Evolutionary conservation across 2,797 vertebrate species (phyloP).

Genomic region (Danio jaintianensis): DNA sequence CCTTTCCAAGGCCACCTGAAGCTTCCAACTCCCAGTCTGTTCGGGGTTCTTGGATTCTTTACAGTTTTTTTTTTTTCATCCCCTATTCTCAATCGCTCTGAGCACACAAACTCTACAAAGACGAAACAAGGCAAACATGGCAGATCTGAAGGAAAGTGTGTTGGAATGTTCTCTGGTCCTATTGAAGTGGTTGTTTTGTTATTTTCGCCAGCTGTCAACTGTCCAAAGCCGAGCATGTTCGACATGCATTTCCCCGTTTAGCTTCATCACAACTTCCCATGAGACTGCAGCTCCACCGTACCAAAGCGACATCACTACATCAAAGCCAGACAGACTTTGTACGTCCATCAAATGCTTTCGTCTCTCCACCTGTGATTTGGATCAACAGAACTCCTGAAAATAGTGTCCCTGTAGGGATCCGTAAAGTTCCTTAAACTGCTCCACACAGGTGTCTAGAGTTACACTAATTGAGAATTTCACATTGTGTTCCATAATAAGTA

Average conservation of each 20-base stretch:
- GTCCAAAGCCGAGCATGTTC: slow-evolving; percentile 51
- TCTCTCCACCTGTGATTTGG: slow-evolving; percentile 43
- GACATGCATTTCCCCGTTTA: slow-evolving; percentile 52
- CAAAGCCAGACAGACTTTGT: slow-evolving; percentile 55
- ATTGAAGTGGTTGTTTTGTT: slow-evolving; percentile 55
- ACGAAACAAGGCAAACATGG: slow-evolving; percentile 54
- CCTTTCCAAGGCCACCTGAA: slow-evolving; percentile 56
- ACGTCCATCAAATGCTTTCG: slow-evolving; percentile 41
- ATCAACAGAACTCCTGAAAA: slow-evolving; percentile 19
- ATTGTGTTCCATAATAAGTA: background rate
- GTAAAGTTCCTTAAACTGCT: slow-evolving; percentile 33
- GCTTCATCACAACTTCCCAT: slow-evolving; percentile 43
- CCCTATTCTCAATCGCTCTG: slow-evolving; percentile 44
- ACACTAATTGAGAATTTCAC: slow-evolving; percentile 17
- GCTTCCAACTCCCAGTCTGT: slow-evolving; percentile 55
- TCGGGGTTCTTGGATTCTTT: slow-evolving; percentile 56
- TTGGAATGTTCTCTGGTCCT: slow-evolving; percentile 39
- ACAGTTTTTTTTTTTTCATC: slow-evolving; percentile 25
- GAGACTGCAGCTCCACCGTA: slow-evolving; percentile 51
- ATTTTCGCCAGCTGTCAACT: slow-evolving; percentile 55
- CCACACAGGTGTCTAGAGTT: slow-evolving; percentile 43
- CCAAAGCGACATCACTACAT: slow-evolving; percentile 47
- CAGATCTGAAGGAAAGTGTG: slow-evolving; percentile 54
- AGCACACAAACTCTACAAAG: slow-evolving; percentile 57
- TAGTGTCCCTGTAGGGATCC: slow-evolving; percentile 23